A percentile compares a stretch with the other conserved stretches of the same genome.
Evolutionary conservation across 2,888 invertebrate species (phyloP).

Genomic region (Drosophila meridionalis): DNA sequence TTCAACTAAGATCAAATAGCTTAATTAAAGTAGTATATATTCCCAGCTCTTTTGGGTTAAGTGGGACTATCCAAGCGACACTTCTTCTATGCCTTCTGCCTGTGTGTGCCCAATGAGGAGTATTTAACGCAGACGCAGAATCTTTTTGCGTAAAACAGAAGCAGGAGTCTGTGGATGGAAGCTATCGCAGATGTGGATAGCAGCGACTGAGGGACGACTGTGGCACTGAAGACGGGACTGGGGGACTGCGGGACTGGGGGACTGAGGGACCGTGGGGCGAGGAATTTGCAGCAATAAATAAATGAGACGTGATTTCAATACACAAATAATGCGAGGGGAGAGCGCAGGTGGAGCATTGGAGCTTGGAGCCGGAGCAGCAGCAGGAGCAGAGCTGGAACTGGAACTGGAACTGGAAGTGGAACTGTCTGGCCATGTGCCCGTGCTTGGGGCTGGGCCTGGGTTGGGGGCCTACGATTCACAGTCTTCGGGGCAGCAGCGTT

Average conservation of each 20-base stretch:
- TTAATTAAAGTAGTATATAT: neutral
- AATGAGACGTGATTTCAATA: slow-evolving; percentile 86
- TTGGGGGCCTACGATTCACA: slow-evolving; percentile 30
- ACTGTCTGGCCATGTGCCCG: slow-evolving; percentile 20
- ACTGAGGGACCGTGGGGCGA: slow-evolving; percentile 6
- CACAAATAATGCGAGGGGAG: slow-evolving; percentile 80
- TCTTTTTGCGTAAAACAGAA: slow-evolving; percentile 58
- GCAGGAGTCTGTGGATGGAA: slow-evolving; percentile 34
- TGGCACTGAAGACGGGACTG: neutral
- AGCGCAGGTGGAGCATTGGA: neutral
- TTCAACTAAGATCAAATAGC: neutral
- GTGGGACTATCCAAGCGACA: slow-evolving; percentile 50
- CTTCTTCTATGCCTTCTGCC: slow-evolving; percentile 44
- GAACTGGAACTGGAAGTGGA: slow-evolving; percentile 34
- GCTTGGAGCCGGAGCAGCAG: neutral
- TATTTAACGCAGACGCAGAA: slow-evolving; percentile 69
- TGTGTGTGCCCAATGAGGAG: slow-evolving; percentile 36
- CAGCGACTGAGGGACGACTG: neutral
- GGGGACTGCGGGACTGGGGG: neutral
- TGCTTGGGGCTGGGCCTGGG: slow-evolving; percentile 22
- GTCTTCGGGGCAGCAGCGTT: slow-evolving; percentile 42
- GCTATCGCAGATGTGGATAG: slow-evolving; percentile 2
- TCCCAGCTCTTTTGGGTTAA: slow-evolving; percentile 34
- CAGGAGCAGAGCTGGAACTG: slow-evolving; percentile 6
- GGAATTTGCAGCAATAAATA: slow-evolving; percentile 84